These are phyloP conservation scores for Drosophila mojavensis DNA, from an alignment of 1,140 invertebrate genomes.

Conservation along the genomic window DNA sequence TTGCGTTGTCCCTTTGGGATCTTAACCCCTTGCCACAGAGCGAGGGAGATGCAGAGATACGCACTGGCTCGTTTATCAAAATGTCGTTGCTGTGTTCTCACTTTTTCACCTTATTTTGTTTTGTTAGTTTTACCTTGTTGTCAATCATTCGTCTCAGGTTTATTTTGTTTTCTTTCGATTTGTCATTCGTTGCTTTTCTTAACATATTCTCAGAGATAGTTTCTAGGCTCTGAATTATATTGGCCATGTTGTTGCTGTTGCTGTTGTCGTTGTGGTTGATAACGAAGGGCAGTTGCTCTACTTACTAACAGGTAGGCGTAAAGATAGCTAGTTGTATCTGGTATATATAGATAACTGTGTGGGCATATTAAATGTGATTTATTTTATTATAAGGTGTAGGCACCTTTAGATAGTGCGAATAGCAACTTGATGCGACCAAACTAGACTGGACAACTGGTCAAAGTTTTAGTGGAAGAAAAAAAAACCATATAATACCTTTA, in stretches of 20 bases:
- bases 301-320: slow-evolving; percentile 55
- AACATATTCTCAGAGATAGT: slow-evolving; percentile 23
- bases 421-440: slow-evolving; percentile 17
- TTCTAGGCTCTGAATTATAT: slow-evolving; percentile 42
- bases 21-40: slow-evolving; percentile 66
- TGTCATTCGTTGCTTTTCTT: slow-evolving; percentile 34
- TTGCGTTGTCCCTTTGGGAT: slow-evolving; percentile 10
- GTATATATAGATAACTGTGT: slow-evolving; percentile 42
- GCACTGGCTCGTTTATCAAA: slow-evolving; percentile 63
- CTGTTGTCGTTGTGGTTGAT: slow-evolving; percentile 37
- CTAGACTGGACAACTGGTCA: slow-evolving; percentile 45
- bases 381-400: slow-evolving; percentile 59
- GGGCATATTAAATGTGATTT: slow-evolving; percentile 61
- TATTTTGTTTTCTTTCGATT: slow-evolving; percentile 32
- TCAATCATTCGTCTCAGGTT: slow-evolving; percentile 75
- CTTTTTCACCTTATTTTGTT: slow-evolving; percentile 7
- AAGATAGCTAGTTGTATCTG: slow-evolving; percentile 39
- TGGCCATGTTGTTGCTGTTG: neutral
- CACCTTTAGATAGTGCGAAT: slow-evolving; percentile 47
- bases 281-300: slow-evolving; percentile 73
- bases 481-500: slow-evolving; percentile 17
- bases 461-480: neutral
- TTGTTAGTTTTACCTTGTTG: slow-evolving; percentile 39
- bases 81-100: slow-evolving; percentile 17
- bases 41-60: slow-evolving; percentile 12